Evolutionary conservation across 2,797 vertebrate species (phyloP), one percentile per base, ranked within the genome.

Genomic region (Anableps anableps): DNA sequence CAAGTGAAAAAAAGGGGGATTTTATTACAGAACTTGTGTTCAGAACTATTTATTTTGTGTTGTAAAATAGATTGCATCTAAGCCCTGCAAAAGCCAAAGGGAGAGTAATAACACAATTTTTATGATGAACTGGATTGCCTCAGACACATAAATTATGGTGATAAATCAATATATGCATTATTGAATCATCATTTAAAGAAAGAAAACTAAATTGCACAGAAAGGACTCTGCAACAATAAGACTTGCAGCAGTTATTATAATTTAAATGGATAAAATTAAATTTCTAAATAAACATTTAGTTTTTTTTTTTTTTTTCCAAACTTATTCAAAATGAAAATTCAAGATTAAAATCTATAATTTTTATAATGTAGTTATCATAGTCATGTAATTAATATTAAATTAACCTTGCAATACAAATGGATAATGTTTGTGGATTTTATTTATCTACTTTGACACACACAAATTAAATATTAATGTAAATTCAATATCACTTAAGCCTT

Each of bases 21-120:
- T 80, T 68, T 34, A 66, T 45, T 62, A 68, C 17, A 16, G 14
- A 8, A 47, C 66, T 81, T 47, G 58, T 47, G 13, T 16, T 74
- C 2, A 43, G 1, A 74, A 73, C 21, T 19, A 16, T 43, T 71
- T 26, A 41, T 21, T 13, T 47, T 75, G 19, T 8, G 17, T 26
- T 34, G 2, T 53, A 53, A 36, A 74, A 53, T 53, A 8, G 11
- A 74, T n/a, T 38, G 1, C 2, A 11, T 51, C 48, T 7, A 51
- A 34, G 0, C 4, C 36, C 23, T 21, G 6, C 19, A 8, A 51
- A 77, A 13, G 9, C 9, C 29, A 58, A 31, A 60, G 41, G 26
- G 41, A 45, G 7, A 17, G 26, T 19, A 26, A 4, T 0, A 45
- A 43, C 3, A 5, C 21, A 38, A 38, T 19, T 21, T 58, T n/a